Conservation (phyloP, 1,140 invertebrate species). For the Hycleus phaleratus region DNA sequence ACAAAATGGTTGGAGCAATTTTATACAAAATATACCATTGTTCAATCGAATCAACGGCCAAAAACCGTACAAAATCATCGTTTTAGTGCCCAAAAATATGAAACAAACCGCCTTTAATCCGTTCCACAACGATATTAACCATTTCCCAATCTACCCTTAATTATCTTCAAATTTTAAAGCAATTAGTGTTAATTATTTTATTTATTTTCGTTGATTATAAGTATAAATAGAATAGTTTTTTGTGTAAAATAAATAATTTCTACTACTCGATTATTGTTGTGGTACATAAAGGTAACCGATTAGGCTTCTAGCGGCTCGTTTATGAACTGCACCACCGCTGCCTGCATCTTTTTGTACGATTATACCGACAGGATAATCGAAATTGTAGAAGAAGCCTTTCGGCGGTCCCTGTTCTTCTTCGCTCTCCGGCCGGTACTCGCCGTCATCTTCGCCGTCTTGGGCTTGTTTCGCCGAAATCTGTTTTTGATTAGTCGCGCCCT, state of each 20-base stretch:
- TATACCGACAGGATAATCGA: slow-evolving; percentile 55
- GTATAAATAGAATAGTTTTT: neutral
- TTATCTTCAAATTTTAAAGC: neutral
- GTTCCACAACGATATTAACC: neutral
- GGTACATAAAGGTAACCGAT: slow-evolving; percentile 1
- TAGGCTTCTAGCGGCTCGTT: slow-evolving; percentile 18
- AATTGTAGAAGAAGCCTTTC: slow-evolving; percentile 59
- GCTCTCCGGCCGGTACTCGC: slow-evolving; percentile 18
- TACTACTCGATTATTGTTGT: neutral
- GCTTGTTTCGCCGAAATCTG: neutral
- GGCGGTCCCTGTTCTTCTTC: slow-evolving; percentile 49
- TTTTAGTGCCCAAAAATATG: slow-evolving; percentile 5
- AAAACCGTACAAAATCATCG: slow-evolving; percentile 7
- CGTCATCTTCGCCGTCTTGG: slow-evolving; percentile 22
- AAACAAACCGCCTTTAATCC: neutral
- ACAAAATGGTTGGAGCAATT: slow-evolving; percentile 15
- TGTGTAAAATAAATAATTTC: neutral
- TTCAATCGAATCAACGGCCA: slow-evolving; percentile 13
- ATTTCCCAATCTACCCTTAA: slow-evolving; percentile 16
- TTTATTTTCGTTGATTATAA: neutral
- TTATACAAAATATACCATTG: slow-evolving; percentile 22
- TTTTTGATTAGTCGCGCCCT: neutral
- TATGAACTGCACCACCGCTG: slow-evolving; percentile 22
- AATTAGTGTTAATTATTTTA: slow-evolving; percentile 20
- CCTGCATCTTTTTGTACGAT: slow-evolving; percentile 42